These are phyloP conservation scores for Parelbella ahira DNA, from an alignment of 2,888 invertebrate species.

Conservation along the genomic window DNA sequence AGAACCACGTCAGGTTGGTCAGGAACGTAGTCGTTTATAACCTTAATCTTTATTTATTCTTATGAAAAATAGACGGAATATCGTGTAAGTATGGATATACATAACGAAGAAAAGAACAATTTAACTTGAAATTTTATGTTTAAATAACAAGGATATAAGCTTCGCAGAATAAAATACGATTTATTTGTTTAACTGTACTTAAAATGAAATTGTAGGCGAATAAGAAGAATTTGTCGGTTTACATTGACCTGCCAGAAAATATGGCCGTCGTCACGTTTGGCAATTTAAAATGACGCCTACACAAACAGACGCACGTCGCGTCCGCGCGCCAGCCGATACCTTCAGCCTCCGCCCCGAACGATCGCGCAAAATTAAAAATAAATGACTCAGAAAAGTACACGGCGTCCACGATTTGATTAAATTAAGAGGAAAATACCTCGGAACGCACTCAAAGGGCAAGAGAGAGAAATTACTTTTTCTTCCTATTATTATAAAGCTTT, in stretches of 20 bases:
- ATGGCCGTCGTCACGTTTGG: conserved; percentile 28
- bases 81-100: too few relatives aligned
- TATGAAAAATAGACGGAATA: too few relatives aligned
- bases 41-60: too few relatives aligned
- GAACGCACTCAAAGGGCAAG: conserved; percentile 37
- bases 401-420: conserved; percentile 69
- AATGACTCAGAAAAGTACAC: conserved; percentile 69
- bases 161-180: too few relatives aligned
- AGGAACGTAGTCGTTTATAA: too few relatives aligned
- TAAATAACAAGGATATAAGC: too few relatives aligned
- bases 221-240: too few relatives aligned
- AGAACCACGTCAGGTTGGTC: too few relatives aligned
- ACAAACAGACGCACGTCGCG: conserved; percentile 23
- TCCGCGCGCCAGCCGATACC: conserved; percentile 3
- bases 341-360: conserved; percentile 11
- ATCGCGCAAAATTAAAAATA: conserved; percentile 65
- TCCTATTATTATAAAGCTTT: conserved; percentile 66
- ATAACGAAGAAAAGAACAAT: too few relatives aligned
- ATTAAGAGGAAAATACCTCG: conserved; percentile 69
- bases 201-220: too few relatives aligned
- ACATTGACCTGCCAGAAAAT: conserved; percentile 1
- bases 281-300: conserved; percentile 31
- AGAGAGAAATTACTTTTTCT: conserved; percentile 35
- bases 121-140: too few relatives aligned
- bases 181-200: too few relatives aligned